Percentiles rank a stretch among this genome's conserved stretches.
Conservation (phyloP, 2,113 vertebrate genomes). For the Synchiropus splendidus region DNA sequence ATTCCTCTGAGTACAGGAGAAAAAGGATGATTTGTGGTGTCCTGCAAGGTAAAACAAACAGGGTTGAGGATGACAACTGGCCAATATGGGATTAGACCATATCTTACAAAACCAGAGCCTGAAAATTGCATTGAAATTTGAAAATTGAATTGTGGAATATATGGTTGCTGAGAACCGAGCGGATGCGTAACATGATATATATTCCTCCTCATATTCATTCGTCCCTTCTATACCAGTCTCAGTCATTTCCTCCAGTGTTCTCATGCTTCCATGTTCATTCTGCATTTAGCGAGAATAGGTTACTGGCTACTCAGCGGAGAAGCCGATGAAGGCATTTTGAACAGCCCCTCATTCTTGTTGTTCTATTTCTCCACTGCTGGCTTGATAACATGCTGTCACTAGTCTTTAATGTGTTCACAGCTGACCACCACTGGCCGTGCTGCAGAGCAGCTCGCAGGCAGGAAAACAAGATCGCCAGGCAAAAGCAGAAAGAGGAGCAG, state of each 20-base stretch:
- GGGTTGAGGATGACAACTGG: no score
- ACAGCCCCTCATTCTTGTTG: slow-evolving; percentile 4
- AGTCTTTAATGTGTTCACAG: slow-evolving; percentile 26
- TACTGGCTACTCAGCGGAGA: no score
- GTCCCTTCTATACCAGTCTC: background rate
- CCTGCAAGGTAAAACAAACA: no score
- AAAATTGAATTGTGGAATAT: no score
- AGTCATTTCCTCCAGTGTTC: slow-evolving; percentile 3
- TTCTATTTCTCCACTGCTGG: background rate
- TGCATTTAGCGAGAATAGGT: slow-evolving; percentile 9
- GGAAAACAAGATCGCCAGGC: slow-evolving; percentile 26
- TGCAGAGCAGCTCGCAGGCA: slow-evolving; percentile 12
- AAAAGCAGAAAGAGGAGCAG: slow-evolving; percentile 11
- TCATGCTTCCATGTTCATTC: background rate
- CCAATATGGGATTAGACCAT: no score
- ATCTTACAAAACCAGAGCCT: no score
- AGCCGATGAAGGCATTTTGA: slow-evolving; percentile 4
- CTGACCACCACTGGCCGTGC: no score
- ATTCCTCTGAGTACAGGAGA: no score
- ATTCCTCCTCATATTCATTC: slow-evolving; percentile 1
- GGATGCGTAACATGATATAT: no score
- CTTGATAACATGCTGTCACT: slow-evolving; percentile 47
- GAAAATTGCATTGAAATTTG: no score
- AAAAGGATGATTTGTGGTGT: no score
- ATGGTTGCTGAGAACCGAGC: no score